Base-by-base conservation (phyloP, 2,888 invertebrate species). In the Heliconius aoede region DNA sequence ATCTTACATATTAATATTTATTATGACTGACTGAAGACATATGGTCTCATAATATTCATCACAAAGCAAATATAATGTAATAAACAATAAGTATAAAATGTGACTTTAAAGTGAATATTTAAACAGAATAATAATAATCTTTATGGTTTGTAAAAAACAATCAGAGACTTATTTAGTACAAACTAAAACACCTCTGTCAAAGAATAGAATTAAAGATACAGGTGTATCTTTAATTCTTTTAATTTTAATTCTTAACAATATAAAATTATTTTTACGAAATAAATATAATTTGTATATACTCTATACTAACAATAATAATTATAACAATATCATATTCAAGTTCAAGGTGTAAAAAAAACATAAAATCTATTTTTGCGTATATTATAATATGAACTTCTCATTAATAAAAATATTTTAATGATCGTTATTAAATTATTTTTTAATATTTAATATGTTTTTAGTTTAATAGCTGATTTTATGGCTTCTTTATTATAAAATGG, bases 401-500 rank as follows among this genome's bases (percentile, higher is more conserved):
- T 60, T 26, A 60, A 60, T 60, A 26, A 26, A 60, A 60, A 24
- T 58, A 58, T 36, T 58, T n/a, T 58, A 58, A n/a, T 46, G 46
- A 58, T n/a, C n/a, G n/a, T 58, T n/a, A 58, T 24, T 58, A n/a
- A n/a, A 30, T 61, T 30, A 15, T n/a, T n/a, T n/a, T n/a, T n/a
- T n/a, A n/a, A n/a, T n/a, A n/a, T n/a, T n/a, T n/a, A n/a, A n/a
- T n/a, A n/a, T n/a, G 28, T 4, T 18, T 18, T 24, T 4, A 40
- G 8, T 51, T 68, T 18, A 69, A 28, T 51, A 30, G 7, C 21
- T 51, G 30, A 21, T 68, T 30, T n/a, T 30, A 55, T n/a, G 4
- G 21, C 11, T 55, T 30, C 30, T 51, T 51, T 51, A 13, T 30
- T n/a, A 30, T 69, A 69, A 69, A 69, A n/a, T 69, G 30, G 69